Evolutionary conservation across 2,888 invertebrate species (phyloP).

Genomic region (Tetrapedia diversipes): DNA sequence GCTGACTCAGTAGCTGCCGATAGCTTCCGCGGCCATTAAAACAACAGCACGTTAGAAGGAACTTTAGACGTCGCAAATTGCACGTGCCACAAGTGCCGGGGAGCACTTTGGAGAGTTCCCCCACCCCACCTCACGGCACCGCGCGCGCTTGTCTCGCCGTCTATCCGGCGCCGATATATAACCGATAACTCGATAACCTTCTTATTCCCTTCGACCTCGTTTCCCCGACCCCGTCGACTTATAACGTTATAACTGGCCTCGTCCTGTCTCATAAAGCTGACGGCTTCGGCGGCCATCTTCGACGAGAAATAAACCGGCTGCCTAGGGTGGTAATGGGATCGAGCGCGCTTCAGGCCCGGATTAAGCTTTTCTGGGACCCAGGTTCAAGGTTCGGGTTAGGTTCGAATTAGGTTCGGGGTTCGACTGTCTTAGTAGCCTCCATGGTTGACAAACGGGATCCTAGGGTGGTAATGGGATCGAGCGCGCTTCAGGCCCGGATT

Average conservation of each 20-base stretch:
- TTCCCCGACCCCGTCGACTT: conserved; percentile 43
- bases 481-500: too few species aligned
- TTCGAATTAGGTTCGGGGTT: too few species aligned
- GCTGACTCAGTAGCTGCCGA: conserved; percentile 44
- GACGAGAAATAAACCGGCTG: conserved; percentile 6
- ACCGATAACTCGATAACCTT: conserved; percentile 68
- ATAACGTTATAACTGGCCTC: conserved; percentile 58
- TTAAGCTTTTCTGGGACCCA: too few species aligned
- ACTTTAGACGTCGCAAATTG: conserved; percentile 67
- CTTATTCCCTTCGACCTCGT: conserved; percentile 66
- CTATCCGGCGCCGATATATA: conserved; percentile 59
- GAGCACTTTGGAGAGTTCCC: conserved; percentile 47
- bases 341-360: too few species aligned
- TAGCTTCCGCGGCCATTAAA: conserved; percentile 52
- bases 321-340: too few species aligned
- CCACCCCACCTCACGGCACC: too few species aligned
- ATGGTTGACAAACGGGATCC: too few species aligned
- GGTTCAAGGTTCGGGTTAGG: too few species aligned
- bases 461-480: too few species aligned
- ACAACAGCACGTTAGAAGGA: conserved; percentile 53
- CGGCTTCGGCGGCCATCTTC: conserved; percentile 13
- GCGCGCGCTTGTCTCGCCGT: conserved; percentile 24
- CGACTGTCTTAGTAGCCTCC: too few species aligned
- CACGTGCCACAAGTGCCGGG: conserved; percentile 63
- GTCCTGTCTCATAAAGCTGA: conserved; percentile 61